Evolutionary conservation across 2,888 invertebrate genomes (phyloP), one percentile per base, ranked within the genome.

Genomic region (Machimus atricapillus): DNA sequence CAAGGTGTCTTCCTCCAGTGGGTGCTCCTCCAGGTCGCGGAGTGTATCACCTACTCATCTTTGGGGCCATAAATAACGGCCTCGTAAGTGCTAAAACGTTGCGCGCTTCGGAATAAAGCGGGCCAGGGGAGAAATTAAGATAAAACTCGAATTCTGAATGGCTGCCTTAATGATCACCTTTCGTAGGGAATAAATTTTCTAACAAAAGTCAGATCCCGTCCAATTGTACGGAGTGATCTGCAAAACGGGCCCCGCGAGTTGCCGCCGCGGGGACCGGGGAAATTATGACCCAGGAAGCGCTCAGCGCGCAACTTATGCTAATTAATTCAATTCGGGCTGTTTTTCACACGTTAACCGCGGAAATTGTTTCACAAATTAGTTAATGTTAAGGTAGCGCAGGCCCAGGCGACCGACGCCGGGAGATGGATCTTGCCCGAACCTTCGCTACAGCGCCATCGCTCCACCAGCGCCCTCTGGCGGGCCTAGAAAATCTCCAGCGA

Each of bases 21-120:
- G 9, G 27, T 23, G n/a, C 52, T 34, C 14, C 34, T 52, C 16
- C 19, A 66, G 9, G 58, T n/a, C 37, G 40, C 12, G 19, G 8
- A n/a, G n/a, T 82, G 82, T 79, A 82, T 31, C 82, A 82, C 82
- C 82, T 58, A 82, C 82, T 85, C 74, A 74, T 76, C 76, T 46
- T 9, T 43, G 31, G 46, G 37, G n/a, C 56, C 77, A 86, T 86
- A 86, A 86, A 86, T 86, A 86, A 86, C 86, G 86, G 78, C 86
- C 78, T 77, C 78, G 77, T 85, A 86, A 77, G 86, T 86, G 86
- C 86, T 86, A 86, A 86, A 86, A 86, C 43, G 56, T 40, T 77
- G 37, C 7, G 56, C 46, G 58, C 34, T 78, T 31, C 37, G 14
- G 76, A 76, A 86, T 77, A 86, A 86, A 86, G 37, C 58, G 56